These are phyloP conservation scores for Ceratina calcarata DNA, from an alignment of 1,140 invertebrate genomes.

Conservation along the genomic window DNA sequence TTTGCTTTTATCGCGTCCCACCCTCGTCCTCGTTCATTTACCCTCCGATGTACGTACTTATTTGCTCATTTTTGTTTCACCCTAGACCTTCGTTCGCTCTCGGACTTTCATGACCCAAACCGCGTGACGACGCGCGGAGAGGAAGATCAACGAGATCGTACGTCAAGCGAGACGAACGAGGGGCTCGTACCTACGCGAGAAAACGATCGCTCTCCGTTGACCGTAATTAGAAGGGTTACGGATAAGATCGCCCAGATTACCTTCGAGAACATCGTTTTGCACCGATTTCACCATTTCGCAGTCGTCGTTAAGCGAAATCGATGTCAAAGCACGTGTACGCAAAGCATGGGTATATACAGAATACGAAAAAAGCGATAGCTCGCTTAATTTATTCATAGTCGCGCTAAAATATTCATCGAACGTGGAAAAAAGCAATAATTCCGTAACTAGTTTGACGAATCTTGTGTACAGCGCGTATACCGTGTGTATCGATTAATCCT, in stretches of 20 bases:
- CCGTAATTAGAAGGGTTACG: not conserved
- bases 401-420: constrained; percentile 64
- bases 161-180: not conserved
- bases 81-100: not conserved
- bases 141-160: constrained; percentile 14
- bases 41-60: constrained; percentile 19
- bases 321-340: no score
- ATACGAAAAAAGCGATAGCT: not conserved
- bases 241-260: no score
- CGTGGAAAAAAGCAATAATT: constrained; percentile 33
- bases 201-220: not conserved
- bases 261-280: no score
- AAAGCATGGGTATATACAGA: no score
- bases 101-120: constrained; percentile 16
- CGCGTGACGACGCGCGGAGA: not conserved
- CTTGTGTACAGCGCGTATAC: not conserved
- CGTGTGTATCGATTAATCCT: not conserved
- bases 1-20: constrained; percentile 44
- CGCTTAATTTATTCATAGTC: constrained; percentile 62
- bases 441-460: constrained; percentile 1
- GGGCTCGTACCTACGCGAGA: not conserved
- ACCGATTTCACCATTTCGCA: no score
- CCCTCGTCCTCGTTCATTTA: constrained; percentile 26
- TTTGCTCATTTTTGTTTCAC: constrained; percentile 45
- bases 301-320: no score